Percentiles rank a stretch among this genome's conserved stretches.
These are phyloP conservation scores for Caenorhabditis doughertyi DNA, from an alignment of 2,888 invertebrate species.

Conservation along the genomic window DNA sequence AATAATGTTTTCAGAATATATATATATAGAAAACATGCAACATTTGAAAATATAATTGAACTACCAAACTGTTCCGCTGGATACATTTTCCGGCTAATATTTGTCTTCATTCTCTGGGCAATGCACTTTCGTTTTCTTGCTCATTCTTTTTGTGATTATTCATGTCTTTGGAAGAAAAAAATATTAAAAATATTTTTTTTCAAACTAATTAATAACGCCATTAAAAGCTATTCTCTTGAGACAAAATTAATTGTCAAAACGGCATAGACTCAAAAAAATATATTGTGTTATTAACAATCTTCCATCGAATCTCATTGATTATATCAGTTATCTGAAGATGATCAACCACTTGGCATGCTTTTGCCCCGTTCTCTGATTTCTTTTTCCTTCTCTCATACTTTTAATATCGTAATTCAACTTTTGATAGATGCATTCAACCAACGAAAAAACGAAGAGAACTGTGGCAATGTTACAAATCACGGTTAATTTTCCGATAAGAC, in stretches of 20 bases:
- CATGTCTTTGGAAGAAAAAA: too few species aligned
- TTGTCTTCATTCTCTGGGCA: slow-evolving; percentile 21
- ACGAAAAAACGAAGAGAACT: background rate
- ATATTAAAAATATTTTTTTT: too few species aligned
- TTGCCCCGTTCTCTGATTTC: background rate
- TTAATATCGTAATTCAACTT: background rate
- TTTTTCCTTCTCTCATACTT: background rate
- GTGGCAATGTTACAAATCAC: slow-evolving; percentile 18
- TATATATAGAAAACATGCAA: too few species aligned
- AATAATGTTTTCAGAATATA: too few species aligned
- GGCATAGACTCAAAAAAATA: too few species aligned
- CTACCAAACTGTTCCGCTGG: too few species aligned
- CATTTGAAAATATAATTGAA: too few species aligned
- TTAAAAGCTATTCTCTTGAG: too few species aligned
- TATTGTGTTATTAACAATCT: too few species aligned
- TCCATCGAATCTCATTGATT: background rate
- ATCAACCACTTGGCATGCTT: slow-evolving; percentile 7
- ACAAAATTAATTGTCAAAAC: too few species aligned
- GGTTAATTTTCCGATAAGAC: slow-evolving; percentile 5
- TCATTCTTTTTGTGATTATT: too few species aligned
- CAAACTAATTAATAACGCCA: too few species aligned
- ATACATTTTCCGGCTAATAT: slow-evolving; percentile 3
- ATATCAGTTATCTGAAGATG: background rate
- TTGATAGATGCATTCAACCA: background rate
- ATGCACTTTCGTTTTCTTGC: background rate